Percentiles rank a stretch among this genome's conserved stretches.
Evolutionary conservation across 1,140 invertebrate species (phyloP).

Genomic region (Yoshiicerus persimilis): DNA sequence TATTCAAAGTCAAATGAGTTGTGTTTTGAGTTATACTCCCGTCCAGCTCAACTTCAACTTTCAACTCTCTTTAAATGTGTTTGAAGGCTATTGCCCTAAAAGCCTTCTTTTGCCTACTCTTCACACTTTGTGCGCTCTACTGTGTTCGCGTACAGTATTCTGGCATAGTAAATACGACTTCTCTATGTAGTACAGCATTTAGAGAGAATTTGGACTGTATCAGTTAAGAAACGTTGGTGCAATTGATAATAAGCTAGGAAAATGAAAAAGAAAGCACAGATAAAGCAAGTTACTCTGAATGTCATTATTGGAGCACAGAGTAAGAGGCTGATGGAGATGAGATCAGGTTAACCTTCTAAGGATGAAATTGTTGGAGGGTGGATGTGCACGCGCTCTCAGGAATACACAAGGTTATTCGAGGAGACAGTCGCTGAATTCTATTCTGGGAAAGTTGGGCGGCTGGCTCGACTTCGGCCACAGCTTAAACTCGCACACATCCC

Average conservation of each 20-base stretch:
- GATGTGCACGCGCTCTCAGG: constrained; percentile 5
- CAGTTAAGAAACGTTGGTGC: no score
- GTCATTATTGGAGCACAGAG: background rate
- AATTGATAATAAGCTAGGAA: background rate
- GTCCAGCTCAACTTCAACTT: background rate
- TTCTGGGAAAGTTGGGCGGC: constrained; percentile 14
- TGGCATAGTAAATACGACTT: no score
- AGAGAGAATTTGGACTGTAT: no score
- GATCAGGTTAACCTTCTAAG: constrained; percentile 18
- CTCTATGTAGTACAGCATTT: no score
- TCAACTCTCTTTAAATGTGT: background rate
- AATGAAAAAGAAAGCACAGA: background rate
- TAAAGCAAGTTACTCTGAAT: background rate
- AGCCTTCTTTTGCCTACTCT: background rate
- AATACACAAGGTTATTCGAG: constrained; percentile 9
- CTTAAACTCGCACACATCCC: background rate
- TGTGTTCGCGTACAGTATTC: no score
- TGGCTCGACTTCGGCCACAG: background rate
- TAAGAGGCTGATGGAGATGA: background rate
- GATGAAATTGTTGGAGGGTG: constrained; percentile 16
- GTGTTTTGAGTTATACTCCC: background rate
- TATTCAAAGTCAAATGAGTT: background rate
- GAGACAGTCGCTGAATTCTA: background rate
- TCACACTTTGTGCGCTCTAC: background rate
- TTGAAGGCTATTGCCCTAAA: constrained; percentile 18